phyloP scores from a whole-genome alignment of 1,140 invertebrate genomes.

The Cardiocondyla obscurior region DNA sequence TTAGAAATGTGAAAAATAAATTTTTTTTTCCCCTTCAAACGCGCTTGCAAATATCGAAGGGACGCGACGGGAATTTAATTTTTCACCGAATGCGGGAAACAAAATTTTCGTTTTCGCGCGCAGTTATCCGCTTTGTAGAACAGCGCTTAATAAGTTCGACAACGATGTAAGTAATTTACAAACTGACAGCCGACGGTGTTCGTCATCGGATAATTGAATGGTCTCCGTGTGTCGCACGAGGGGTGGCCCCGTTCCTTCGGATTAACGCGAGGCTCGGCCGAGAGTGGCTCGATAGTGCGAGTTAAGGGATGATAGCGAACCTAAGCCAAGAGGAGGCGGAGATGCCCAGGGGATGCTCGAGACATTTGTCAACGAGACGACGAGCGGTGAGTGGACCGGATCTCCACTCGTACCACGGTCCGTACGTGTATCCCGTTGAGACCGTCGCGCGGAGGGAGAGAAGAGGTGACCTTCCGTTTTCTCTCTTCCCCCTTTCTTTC shows the following conservation, averaged over 20 bases:
- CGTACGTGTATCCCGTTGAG: conserved; percentile 79
- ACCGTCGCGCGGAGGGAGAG: conserved; percentile 63
- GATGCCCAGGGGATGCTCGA: conserved; percentile 79
- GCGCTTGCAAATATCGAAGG: too few relatives aligned
- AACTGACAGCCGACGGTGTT: conserved; percentile 58
- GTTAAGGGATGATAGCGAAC: conserved; percentile 75
- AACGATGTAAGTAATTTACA: conserved; percentile 43
- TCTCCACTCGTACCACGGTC: conserved; percentile 70
- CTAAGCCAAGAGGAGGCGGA: conserved; percentile 42
- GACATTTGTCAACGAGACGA: conserved; percentile 83
- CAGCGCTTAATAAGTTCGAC: not conserved
- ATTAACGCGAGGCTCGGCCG: conserved; percentile 68
- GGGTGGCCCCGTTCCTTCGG: conserved; percentile 71
- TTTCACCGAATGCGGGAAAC: not conserved
- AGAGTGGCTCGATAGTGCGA: conserved; percentile 72
- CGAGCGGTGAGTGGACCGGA: conserved; percentile 81
- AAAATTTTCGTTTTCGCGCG: too few relatives aligned
- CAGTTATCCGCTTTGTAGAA: not conserved
- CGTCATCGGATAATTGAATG: conserved; percentile 78
- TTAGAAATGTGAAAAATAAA: not conserved
- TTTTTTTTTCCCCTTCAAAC: not conserved
- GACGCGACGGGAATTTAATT: too few relatives aligned
- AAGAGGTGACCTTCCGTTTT: conserved; percentile 70
- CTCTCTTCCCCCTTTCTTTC: not conserved
- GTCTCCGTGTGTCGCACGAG: conserved; percentile 73